phyloP scores from a whole-genome alignment of 2,113 vertebrate genomes.

The Marmota monax region DNA sequence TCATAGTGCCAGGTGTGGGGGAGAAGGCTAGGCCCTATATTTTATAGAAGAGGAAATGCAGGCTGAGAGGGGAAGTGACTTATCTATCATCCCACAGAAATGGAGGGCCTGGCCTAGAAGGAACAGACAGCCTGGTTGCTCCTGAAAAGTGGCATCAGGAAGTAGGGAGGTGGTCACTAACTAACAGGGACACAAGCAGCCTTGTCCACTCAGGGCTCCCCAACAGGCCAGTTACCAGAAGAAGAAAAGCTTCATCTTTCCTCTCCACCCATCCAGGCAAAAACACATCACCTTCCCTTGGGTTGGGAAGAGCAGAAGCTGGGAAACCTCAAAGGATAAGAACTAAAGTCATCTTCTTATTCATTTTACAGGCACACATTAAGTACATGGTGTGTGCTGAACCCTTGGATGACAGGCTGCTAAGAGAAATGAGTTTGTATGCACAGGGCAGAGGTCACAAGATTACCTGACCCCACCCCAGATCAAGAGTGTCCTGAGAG shows the following conservation, averaged over 20 bases:
- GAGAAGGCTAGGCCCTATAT: conserved; percentile 52
- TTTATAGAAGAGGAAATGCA: conserved; percentile 76
- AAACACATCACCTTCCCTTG: neutral
- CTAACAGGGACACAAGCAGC: neutral
- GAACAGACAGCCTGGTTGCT: neutral
- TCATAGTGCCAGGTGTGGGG: neutral
- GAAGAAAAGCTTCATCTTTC: neutral
- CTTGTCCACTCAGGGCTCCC: neutral
- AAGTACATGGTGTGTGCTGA: neutral
- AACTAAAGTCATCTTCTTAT: conserved; percentile 10
- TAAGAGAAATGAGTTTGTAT: neutral
- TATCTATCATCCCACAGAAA: conserved; percentile 77
- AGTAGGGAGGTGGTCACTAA: neutral
- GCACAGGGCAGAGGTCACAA: neutral
- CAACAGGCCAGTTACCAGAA: neutral
- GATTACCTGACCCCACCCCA: neutral
- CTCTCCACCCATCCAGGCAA: neutral
- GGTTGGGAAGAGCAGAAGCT: conserved; percentile 13
- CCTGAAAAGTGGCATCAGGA: neutral
- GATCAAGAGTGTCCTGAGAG: neutral
- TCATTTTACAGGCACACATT: neutral
- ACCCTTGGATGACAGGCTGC: neutral
- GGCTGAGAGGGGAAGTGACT: conserved; percentile 81
- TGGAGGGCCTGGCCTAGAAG: conserved; percentile 49
- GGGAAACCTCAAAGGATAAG: neutral